Evolutionary conservation across 2,113 vertebrate species (phyloP).

Genomic region (Pelusios castaneus): DNA sequence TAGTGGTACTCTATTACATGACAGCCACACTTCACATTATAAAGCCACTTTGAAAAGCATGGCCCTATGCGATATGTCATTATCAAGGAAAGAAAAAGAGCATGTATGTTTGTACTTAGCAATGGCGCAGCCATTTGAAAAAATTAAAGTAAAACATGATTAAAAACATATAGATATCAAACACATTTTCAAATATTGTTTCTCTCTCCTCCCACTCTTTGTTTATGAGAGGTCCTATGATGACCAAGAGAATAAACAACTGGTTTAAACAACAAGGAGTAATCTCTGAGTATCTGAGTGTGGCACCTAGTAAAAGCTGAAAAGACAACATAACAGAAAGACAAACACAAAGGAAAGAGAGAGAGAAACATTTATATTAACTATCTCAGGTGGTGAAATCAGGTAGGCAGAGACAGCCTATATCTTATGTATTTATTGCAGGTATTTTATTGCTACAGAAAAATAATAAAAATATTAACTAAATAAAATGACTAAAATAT

Average conservation of each 20-base stretch:
- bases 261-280: neutral
- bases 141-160: neutral
- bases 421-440: neutral
- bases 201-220: neutral
- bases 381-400: neutral
- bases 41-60: neutral
- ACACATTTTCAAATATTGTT: neutral
- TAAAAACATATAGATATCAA: neutral
- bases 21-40: neutral
- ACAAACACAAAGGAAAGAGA: neutral
- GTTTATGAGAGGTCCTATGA: neutral
- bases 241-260: neutral
- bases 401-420: neutral
- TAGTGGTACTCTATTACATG: accelerated
- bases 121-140: neutral
- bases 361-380: neutral
- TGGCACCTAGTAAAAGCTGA: neutral
- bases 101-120: neutral
- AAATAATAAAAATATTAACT: neutral
- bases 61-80: neutral
- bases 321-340: neutral
- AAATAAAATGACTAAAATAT: neutral
- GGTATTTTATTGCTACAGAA: neutral
- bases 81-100: neutral
- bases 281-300: neutral